Conservation (phyloP, 2,888 invertebrate species). For the Petrophora chlorosata region DNA sequence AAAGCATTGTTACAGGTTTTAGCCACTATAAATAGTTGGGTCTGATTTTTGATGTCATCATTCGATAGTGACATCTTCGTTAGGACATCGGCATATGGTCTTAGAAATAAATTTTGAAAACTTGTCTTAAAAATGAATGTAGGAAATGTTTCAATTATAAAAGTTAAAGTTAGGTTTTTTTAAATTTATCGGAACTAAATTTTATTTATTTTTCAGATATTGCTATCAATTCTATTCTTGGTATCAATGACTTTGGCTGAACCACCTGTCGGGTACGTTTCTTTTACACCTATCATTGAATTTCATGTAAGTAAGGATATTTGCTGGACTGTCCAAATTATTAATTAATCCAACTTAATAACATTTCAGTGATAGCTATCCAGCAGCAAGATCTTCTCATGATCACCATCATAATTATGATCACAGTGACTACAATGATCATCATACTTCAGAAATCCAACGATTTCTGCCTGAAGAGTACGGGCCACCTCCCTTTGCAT, state of each 20-base stretch:
- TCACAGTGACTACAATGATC: too few relatives aligned
- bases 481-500: conserved; percentile 5
- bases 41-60: conserved; percentile 48
- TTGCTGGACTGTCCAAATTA: too few relatives aligned
- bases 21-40: conserved; percentile 63
- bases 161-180: too few relatives aligned
- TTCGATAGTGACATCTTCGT: conserved; percentile 49
- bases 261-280: background rate
- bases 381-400: conserved; percentile 14
- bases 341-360: too few relatives aligned
- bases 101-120: too few relatives aligned
- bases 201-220: background rate
- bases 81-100: too few relatives aligned
- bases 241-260: background rate
- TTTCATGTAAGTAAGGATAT: too few relatives aligned
- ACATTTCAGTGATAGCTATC: conserved; percentile 17
- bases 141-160: too few relatives aligned
- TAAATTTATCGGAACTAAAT: too few relatives aligned
- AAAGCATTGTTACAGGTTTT: conserved; percentile 48
- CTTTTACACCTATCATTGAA: too few relatives aligned
- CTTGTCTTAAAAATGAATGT: too few relatives aligned
- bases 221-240: background rate
- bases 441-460: conserved; percentile 18
- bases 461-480: conserved; percentile 28
- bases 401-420: conserved; percentile 6